Evolutionary conservation across 2,113 vertebrate species (phyloP), one percentile per base, ranked within the genome.

Genomic region (Dasyprocta punctata): DNA sequence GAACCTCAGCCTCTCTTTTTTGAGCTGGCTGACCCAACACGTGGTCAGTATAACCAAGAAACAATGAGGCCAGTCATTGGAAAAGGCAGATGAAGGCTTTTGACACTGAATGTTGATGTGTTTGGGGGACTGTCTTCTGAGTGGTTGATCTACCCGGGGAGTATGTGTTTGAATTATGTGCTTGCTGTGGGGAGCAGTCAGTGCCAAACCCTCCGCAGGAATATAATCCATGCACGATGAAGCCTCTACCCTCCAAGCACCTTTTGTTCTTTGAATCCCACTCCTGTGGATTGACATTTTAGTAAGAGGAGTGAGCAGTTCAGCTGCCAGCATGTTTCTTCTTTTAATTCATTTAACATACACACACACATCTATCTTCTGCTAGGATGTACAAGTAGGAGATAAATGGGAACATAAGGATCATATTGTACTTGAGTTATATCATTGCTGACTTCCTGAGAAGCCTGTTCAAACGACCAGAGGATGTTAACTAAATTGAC

Each of bases 401-500:
- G 90, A 96, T 97, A 92, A 98, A 96, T 78, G 92, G 89, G 97
- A 95, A 81, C 88, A 90, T 75, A 86, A 98, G 77, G 93, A 92
- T 97, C 97, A 94, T 73, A 30, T 90, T 83, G 95, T 89, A 7
- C 90, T 82, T 41, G 78, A 93, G 14, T 97, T 97, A 60, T 92
- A 87, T 93, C 47, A 47, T 91, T 96, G 63, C 85, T 83, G 61
- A 33, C 52, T 98, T 98, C 96, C 97, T 94, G 94, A 97, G 67
- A 80, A 96, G 90, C 52, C 95, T 30, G 6, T 73, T 96, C 0
- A 13, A 87, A 94, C 1, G 91, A 96, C 93, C 73, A 98, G 97
- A 98, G 84, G 87, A 97, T 96, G 92, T 89, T 95, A 94, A 95
- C 73, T 63, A 93, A 97, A 89, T 78, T 81, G 92, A 77, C 78